A percentile compares a stretch with the other conserved stretches of the same genome.
Evolutionary conservation across 2,113 vertebrate species (phyloP).

Genomic region (Peromyscus californicus): DNA sequence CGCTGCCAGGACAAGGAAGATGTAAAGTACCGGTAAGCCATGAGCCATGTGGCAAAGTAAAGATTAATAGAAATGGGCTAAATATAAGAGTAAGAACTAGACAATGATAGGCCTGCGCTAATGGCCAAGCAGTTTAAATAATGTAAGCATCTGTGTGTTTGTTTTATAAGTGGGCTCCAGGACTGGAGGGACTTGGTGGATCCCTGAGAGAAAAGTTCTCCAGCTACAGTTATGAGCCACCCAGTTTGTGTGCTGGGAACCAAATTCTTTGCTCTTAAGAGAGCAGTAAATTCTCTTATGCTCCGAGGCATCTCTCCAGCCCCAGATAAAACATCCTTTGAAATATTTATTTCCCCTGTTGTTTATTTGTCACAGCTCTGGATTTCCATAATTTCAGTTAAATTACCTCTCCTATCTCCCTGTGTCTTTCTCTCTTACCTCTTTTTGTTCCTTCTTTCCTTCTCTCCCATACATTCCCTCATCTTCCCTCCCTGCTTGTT

Average conservation of each 20-base stretch:
- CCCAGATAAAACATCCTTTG: not conserved
- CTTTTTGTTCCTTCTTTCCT: not conserved
- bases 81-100: too few species aligned
- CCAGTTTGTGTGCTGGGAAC: not conserved
- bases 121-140: too few species aligned
- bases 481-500: not conserved
- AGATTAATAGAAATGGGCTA: too few species aligned
- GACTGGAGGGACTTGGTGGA: too few species aligned
- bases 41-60: too few species aligned
- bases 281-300: not conserved
- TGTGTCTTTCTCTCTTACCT: too few species aligned
- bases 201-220: too few species aligned
- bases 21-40: too few species aligned
- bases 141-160: too few species aligned
- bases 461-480: fast-evolving
- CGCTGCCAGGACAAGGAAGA: too few species aligned
- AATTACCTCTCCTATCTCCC: not conserved
- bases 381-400: not conserved
- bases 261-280: not conserved
- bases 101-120: too few species aligned
- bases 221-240: not conserved
- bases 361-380: conserved; percentile 21
- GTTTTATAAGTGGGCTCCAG: too few species aligned
- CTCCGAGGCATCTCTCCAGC: not conserved
- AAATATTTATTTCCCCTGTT: conserved; percentile 25